These are phyloP conservation scores for Pandemis heparana DNA, from an alignment of 2,888 invertebrate genomes.

Conservation along the genomic window DNA sequence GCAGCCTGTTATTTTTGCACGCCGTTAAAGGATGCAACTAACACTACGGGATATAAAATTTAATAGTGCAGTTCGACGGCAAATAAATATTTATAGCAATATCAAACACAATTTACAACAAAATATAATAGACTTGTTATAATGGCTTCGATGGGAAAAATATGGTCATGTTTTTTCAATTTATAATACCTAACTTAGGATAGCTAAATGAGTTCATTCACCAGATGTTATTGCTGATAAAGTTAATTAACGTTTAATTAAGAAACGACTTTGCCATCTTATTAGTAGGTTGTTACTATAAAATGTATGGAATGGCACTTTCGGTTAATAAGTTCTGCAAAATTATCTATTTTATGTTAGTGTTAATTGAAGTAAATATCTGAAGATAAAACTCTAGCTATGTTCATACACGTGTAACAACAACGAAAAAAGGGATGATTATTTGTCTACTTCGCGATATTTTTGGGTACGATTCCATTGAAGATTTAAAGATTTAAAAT, in stretches of 20 bases:
- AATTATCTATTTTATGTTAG: no score
- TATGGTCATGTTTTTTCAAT: neutral
- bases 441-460: no score
- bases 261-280: neutral
- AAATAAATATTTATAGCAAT: conserved; percentile 40
- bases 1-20: conserved; percentile 20
- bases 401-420: no score
- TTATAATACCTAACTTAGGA: neutral
- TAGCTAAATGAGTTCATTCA: neutral
- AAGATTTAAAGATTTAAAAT: no score
- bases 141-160: neutral
- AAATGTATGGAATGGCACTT: no score
- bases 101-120: conserved; percentile 42
- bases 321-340: no score
- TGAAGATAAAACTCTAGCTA: no score
- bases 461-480: no score
- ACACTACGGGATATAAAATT: conserved; percentile 37
- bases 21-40: conserved; percentile 32
- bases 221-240: neutral
- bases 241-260: conserved; percentile 7
- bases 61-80: conserved; percentile 33
- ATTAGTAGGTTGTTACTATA: neutral
- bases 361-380: no score
- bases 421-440: no score
- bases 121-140: conserved; percentile 7